Percentiles rank a stretch among this genome's conserved stretches.
Conservation (phyloP, 2,797 vertebrate species). For the Pelodytes ibericus region DNA sequence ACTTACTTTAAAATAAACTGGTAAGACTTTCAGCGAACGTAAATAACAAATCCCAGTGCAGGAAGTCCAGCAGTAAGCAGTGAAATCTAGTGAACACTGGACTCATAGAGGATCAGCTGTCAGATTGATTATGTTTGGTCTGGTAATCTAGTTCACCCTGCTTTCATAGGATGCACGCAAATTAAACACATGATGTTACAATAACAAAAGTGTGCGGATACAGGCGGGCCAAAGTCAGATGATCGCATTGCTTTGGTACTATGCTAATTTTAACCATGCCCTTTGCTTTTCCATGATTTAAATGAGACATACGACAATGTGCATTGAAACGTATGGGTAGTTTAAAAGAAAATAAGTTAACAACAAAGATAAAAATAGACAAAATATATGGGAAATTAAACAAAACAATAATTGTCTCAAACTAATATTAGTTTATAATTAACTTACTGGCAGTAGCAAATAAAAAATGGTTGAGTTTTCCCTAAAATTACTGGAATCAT, state of each 20-base stretch:
- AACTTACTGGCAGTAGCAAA: no score
- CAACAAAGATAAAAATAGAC: background rate
- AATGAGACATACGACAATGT: background rate
- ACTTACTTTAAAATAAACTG: no score
- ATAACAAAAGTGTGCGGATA: background rate
- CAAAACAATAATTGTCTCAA: background rate
- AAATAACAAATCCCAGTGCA: background rate
- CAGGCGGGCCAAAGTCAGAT: background rate
- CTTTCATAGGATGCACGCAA: constrained; percentile 13
- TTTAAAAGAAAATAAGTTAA: background rate
- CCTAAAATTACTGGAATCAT: no score
- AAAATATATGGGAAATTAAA: background rate
- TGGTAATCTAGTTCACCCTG: constrained; percentile 20
- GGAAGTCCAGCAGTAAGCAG: background rate
- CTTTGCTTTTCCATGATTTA: background rate
- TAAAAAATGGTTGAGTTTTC: no score
- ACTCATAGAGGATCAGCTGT: constrained; percentile 13
- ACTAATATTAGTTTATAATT: no score
- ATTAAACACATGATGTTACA: constrained; percentile 28
- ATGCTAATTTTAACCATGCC: background rate
- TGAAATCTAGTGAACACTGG: background rate
- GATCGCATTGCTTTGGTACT: background rate
- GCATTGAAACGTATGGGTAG: no score
- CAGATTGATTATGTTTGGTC: constrained; percentile 35
- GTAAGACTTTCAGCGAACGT: no score